Conservation (phyloP, 1,140 invertebrate genomes). For the Drosophila kurseongensis region DNA sequence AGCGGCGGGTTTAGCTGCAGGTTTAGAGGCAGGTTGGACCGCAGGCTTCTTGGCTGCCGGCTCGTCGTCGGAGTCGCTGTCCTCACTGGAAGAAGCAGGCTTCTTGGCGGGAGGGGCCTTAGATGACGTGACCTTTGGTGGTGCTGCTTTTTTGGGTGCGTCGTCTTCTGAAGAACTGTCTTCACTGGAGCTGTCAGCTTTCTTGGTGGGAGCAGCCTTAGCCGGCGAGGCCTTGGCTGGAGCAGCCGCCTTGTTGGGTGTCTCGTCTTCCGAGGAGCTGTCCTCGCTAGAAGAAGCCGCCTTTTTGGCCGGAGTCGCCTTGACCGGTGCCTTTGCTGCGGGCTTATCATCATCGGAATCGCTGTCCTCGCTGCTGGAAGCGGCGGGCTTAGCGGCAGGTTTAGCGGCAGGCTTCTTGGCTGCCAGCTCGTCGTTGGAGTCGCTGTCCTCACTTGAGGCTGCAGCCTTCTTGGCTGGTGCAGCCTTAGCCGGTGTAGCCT, state of each 20-base stretch:
- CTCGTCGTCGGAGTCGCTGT: slow-evolving; percentile 49
- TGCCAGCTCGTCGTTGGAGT: slow-evolving; percentile 40
- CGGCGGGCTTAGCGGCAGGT: slow-evolving; percentile 25
- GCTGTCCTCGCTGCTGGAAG: slow-evolving; percentile 53
- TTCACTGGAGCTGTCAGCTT: slow-evolving; percentile 62
- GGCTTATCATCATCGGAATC: slow-evolving; percentile 49
- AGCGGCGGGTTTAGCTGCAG: slow-evolving; percentile 26
- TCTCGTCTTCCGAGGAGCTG: slow-evolving; percentile 55
- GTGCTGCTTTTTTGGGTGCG: slow-evolving; percentile 23
- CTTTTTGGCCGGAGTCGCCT: slow-evolving; percentile 38
- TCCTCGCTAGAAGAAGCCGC: slow-evolving; percentile 78
- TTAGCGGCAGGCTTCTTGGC: slow-evolving; percentile 35
- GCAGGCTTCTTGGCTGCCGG: slow-evolving; percentile 46
- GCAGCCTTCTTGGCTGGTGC: slow-evolving; percentile 61
- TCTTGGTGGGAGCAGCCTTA: slow-evolving; percentile 37
- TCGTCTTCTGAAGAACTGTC: slow-evolving; percentile 63
- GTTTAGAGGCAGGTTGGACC: slow-evolving; percentile 30
- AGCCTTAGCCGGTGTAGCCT: slow-evolving; percentile 30
- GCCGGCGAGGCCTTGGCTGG: slow-evolving; percentile 41
- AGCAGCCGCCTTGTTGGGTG: slow-evolving; percentile 33
- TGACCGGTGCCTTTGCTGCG: slow-evolving; percentile 36
- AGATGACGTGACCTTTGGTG: slow-evolving; percentile 12
- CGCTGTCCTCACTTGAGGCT: slow-evolving; percentile 70
- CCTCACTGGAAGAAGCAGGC: slow-evolving; percentile 69
- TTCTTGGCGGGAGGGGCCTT: slow-evolving; percentile 58